phyloP scores from a whole-genome alignment of 2,888 invertebrate species.

The Coleophora flavipennella region DNA sequence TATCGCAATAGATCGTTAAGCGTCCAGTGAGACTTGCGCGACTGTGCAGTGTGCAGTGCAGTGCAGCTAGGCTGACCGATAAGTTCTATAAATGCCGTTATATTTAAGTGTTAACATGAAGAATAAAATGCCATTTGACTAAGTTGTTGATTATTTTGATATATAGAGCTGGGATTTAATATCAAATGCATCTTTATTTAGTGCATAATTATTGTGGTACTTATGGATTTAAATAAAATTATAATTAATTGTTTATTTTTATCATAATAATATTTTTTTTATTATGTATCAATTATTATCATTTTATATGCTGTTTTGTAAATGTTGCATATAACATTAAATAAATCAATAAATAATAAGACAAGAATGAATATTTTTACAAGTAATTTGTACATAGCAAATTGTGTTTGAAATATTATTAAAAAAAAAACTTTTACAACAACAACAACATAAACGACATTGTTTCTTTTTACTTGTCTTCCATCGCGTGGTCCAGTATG shows the following conservation, averaged over 20 bases:
- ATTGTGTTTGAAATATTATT: slow-evolving; percentile 70
- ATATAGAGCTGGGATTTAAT: slow-evolving; percentile 36
- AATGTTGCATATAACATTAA: slow-evolving; percentile 64
- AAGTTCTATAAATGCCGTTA: slow-evolving; percentile 2
- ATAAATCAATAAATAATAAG: slow-evolving; percentile 67
- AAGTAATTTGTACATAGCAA: slow-evolving; percentile 71
- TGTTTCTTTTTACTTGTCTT: slow-evolving; percentile 8
- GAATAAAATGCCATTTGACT: slow-evolving; percentile 31
- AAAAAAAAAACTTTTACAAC: slow-evolving; percentile 70
- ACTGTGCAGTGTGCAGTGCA: slow-evolving; percentile 13
- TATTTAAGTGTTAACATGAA: slow-evolving; percentile 14
- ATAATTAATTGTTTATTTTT: slow-evolving; percentile 54
- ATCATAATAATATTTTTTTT: slow-evolving; percentile 54
- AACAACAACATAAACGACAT: neutral
- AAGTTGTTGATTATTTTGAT: slow-evolving; percentile 39
- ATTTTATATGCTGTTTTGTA: slow-evolving; percentile 55
- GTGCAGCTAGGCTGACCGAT: slow-evolving; percentile 25
- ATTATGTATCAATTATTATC: slow-evolving; percentile 39
- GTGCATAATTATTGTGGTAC: slow-evolving; percentile 53
- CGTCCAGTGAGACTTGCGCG: slow-evolving; percentile 21
- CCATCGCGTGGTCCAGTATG: slow-evolving; percentile 41
- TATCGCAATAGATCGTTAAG: slow-evolving; percentile 6
- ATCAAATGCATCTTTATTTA: slow-evolving; percentile 32
- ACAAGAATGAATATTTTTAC: slow-evolving; percentile 72
- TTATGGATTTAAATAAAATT: slow-evolving; percentile 48